phyloP scores from a whole-genome alignment of 1,140 invertebrate species.

The Hyposmocoma kahamanoa region DNA sequence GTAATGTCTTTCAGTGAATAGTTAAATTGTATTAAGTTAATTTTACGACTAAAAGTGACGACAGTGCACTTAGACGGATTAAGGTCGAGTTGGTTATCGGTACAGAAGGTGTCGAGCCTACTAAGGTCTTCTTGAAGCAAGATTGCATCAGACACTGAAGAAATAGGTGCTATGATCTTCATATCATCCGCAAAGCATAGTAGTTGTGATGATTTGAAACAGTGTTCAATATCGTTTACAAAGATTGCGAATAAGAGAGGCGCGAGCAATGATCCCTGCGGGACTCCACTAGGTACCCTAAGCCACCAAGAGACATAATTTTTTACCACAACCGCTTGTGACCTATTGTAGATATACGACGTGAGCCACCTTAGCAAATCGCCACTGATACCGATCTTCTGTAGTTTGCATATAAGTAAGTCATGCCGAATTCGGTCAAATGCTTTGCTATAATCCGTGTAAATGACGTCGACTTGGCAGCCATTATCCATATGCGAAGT shows the following conservation, averaged over 20 bases:
- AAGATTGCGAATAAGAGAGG: conserved; percentile 11
- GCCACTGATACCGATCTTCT: conserved; percentile 16
- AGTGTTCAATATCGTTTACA: conserved; percentile 14
- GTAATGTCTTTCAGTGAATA: neutral
- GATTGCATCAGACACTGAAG: neutral
- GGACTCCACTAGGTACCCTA: conserved; percentile 14
- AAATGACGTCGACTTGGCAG: conserved; percentile 28
- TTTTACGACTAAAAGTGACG: neutral
- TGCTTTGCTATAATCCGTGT: conserved; percentile 36
- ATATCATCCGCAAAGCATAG: conserved; percentile 9
- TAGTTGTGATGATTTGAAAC: neutral
- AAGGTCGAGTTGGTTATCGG: neutral
- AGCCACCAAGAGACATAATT: conserved; percentile 11
- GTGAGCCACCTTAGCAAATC: conserved; percentile 13
- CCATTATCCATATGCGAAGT: conserved; percentile 14
- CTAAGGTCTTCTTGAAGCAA: neutral
- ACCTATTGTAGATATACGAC: neutral
- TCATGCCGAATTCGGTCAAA: conserved; percentile 33
- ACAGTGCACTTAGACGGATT: neutral
- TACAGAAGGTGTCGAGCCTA: neutral
- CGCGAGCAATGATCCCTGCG: conserved; percentile 12
- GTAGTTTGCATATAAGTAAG: conserved; percentile 13
- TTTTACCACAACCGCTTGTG: conserved; percentile 17
- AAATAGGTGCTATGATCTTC: conserved; percentile 10
- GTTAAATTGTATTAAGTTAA: neutral